Evolutionary conservation across 1,140 invertebrate species (phyloP).

Genomic region (Caerostris darwini): DNA sequence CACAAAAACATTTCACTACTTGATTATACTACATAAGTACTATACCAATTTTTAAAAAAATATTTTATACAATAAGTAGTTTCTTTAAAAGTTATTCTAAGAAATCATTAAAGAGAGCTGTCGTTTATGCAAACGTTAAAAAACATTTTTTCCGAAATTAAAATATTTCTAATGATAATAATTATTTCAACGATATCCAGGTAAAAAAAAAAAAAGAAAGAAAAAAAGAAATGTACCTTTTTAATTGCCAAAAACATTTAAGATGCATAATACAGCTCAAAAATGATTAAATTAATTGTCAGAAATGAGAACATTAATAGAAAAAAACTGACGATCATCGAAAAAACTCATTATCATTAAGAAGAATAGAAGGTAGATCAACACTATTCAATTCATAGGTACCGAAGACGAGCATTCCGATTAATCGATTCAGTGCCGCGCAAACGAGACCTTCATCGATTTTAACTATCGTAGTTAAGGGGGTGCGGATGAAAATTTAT

Average conservation of each 20-base stretch:
- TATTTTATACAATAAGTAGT: too few species aligned
- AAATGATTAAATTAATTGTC: conserved; percentile 43
- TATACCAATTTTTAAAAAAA: too few species aligned
- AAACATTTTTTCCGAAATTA: not conserved
- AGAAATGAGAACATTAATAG: conserved; percentile 19
- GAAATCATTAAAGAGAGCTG: not conserved
- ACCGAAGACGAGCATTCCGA: not conserved
- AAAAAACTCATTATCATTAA: conserved; percentile 44
- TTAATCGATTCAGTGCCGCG: not conserved
- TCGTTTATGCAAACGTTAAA: not conserved
- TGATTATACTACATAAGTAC: too few species aligned
- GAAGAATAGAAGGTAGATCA: conserved; percentile 30
- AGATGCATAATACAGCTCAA: not conserved
- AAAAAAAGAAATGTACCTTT: not conserved
- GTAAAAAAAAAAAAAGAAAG: too few species aligned
- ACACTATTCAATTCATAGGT: not conserved
- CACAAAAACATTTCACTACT: too few species aligned
- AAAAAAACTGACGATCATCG: not conserved
- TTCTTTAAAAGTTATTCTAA: not conserved
- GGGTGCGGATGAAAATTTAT: conserved; percentile 11
- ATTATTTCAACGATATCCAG: conserved; percentile 1
- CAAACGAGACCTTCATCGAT: conserved; percentile 35
- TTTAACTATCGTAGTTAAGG: conserved; percentile 15
- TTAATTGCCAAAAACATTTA: conserved; percentile 24
- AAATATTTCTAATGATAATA: conserved; percentile 19